These are phyloP conservation scores for Gorsachius goisagi DNA, from an alignment of 2,113 vertebrate genomes.

Conservation along the genomic window DNA sequence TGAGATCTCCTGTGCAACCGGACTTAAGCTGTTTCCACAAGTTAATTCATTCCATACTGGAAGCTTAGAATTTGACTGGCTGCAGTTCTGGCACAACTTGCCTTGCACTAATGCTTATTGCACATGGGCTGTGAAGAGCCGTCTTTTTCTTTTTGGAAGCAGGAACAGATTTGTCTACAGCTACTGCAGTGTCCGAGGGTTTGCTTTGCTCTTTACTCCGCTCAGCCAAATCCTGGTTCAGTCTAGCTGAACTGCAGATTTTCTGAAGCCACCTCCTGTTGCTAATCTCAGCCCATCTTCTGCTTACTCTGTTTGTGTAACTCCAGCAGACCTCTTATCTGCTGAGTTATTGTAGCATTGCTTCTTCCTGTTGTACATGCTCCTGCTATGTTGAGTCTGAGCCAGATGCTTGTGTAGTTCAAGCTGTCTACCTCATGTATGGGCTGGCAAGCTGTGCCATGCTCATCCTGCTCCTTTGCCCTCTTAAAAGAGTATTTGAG, in stretches of 20 bases:
- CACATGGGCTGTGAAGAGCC: not conserved
- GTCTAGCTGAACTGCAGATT: not conserved
- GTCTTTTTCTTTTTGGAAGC: slow-evolving; percentile 8
- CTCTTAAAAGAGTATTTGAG: not conserved
- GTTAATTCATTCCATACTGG: not conserved
- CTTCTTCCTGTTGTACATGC: not conserved
- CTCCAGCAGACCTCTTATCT: not conserved
- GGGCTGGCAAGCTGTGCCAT: not conserved
- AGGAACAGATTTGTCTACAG: not conserved
- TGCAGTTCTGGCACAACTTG: not conserved
- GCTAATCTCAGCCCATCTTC: not conserved
- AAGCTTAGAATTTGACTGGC: not conserved
- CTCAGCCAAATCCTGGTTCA: not conserved
- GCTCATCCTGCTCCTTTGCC: not conserved
- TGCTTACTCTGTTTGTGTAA: not conserved
- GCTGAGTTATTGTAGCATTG: not conserved
- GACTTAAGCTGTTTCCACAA: not conserved
- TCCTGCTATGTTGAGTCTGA: not conserved
- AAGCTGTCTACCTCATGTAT: not conserved
- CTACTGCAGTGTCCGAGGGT: not conserved
- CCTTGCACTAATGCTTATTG: not conserved
- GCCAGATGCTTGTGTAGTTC: not conserved
- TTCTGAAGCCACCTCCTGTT: not conserved
- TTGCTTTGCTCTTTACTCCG: not conserved
- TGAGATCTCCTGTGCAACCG: not conserved